phyloP scores from a whole-genome alignment of 2,797 vertebrate species.

The Gorsachius magnificus region DNA sequence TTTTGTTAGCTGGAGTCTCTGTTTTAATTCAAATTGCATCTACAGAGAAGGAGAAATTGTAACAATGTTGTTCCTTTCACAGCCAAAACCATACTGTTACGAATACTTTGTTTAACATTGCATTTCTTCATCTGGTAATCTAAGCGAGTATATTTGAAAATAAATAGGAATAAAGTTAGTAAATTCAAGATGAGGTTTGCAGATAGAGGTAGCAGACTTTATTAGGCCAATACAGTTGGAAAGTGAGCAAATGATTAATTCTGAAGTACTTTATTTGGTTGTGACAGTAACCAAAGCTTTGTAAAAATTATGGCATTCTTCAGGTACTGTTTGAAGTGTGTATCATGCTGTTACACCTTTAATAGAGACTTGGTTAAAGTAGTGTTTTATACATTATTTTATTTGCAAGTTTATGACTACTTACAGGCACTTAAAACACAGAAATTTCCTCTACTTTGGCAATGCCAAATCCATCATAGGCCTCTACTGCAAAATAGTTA shows the following conservation, averaged over 20 bases:
- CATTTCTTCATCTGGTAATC: not conserved
- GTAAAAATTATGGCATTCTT: not conserved
- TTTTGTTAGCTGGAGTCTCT: not conserved
- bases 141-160: not conserved
- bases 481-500: not conserved
- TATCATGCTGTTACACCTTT: not conserved
- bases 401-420: conserved; percentile 16
- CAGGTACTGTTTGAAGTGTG: not conserved
- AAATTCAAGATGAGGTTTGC: not conserved
- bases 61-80: not conserved
- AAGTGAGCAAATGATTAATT: not conserved
- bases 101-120: not conserved
- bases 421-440: conserved; percentile 7
- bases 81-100: not conserved
- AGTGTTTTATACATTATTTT: conserved; percentile 2
- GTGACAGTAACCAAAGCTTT: not conserved
- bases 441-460: not conserved
- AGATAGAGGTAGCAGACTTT: not conserved
- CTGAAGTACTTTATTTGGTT: not conserved
- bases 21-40: not conserved
- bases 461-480: not conserved
- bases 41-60: not conserved
- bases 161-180: not conserved
- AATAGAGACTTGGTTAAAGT: conserved; percentile 31
- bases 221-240: not conserved